Base-by-base conservation (phyloP, 1,140 invertebrate genomes). In the Phortica variegata region DNA sequence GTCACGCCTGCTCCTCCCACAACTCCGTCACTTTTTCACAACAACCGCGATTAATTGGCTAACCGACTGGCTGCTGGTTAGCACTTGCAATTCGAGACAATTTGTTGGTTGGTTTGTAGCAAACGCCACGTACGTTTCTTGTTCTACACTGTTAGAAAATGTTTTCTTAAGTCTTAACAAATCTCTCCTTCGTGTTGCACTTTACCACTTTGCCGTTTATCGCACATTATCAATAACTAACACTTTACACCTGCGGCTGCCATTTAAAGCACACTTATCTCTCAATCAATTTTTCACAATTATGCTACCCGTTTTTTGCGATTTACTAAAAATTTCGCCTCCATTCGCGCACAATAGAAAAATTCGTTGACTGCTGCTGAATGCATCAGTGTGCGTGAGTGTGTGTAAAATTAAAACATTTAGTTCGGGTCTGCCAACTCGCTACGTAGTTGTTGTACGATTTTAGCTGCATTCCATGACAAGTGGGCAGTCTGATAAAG, bases 261-360 rank as follows among this genome's bases (percentile, higher is more conserved):
- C n/a, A n/a, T n/a, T n/a, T n/a, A n/a, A n/a, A n/a, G n/a, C 44
- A 29, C 18, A 29, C 19, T 42, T 44, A 21, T 33, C 29, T 52
- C 41, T 66, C 62, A 50, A 47, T 37, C 15, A 66, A 66, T 66
- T 62, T 43, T 50, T 39, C 33, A 39, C 29, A n/a, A n/a, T 41
- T 41, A 21, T 33, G 43, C 23, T 47, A 43, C 29, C 49, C 39
- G 42, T 41, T 47, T 45, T 54, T 50, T 43, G 53, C 52, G 23
- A 34, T 43, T 34, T 49, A 34, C 10, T 34, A 34, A 6, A 29
- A 34, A 34, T 58, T 63, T 63, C n/a, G n/a, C n/a, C n/a, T n/a
- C n/a, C n/a, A n/a, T 59, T 44, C 56, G 61, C 60, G 62, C 53
- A 62, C 59, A 61, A 60, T 61, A 61, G 56, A 61, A 54, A 59